phyloP scores from a whole-genome alignment of 2,797 vertebrate genomes.

The Staurois parvus region DNA sequence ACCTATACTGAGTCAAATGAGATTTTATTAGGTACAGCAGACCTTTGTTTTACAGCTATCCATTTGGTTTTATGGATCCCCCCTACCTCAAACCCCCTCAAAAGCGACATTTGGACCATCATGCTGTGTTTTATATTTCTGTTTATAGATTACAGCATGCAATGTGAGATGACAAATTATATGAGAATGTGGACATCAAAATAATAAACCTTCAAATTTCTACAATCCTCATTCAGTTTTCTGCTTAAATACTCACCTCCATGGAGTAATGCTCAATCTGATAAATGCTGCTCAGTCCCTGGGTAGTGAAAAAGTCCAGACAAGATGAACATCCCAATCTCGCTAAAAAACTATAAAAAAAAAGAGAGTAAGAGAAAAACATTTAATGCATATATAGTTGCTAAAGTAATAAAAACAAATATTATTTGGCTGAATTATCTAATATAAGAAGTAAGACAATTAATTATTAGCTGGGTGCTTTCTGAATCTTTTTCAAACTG shows the following conservation, averaged over 20 bases:
- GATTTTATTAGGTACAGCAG: too few relatives aligned
- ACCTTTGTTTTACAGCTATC: too few relatives aligned
- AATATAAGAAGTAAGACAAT: slow-evolving; percentile 1
- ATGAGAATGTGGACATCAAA: too few relatives aligned
- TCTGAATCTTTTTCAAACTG: slow-evolving; percentile 24
- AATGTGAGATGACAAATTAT: too few relatives aligned
- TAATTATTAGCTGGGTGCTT: slow-evolving; percentile 34
- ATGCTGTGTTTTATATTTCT: too few relatives aligned
- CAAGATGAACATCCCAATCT: slow-evolving; percentile 99
- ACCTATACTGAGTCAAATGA: too few relatives aligned
- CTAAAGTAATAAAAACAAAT: neutral
- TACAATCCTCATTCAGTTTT: neutral
- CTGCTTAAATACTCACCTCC: slow-evolving; percentile 88
- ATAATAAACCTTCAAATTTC: too few relatives aligned
- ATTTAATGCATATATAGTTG: neutral
- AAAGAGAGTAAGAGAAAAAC: slow-evolving; percentile 65
- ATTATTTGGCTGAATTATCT: neutral
- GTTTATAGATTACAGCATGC: too few relatives aligned
- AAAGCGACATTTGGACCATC: too few relatives aligned
- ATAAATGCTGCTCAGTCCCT: slow-evolving; percentile 99
- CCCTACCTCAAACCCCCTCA: too few relatives aligned
- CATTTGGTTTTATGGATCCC: too few relatives aligned
- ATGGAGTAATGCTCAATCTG: slow-evolving; percentile 99
- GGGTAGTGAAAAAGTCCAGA: slow-evolving; percentile 99
- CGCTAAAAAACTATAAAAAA: slow-evolving; percentile 91